Evolutionary conservation across 2,888 invertebrate species (phyloP), one percentile per base, ranked within the genome.

Genomic region (Orthosia incerta): DNA sequence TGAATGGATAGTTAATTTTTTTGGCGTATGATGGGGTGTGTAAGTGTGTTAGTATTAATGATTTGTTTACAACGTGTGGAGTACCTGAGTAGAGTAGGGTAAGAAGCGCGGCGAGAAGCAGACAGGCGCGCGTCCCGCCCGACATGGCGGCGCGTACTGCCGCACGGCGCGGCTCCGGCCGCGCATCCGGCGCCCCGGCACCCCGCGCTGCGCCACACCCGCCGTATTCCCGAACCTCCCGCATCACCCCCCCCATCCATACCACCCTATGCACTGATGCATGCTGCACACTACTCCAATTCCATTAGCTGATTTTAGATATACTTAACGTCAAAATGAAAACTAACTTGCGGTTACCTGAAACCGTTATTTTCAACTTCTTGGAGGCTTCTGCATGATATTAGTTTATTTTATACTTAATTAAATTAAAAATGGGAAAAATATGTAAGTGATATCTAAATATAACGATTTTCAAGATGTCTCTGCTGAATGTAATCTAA

Each of bases 111-210:
- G 91, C 88, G 26, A 87, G 81, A 67, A 96, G 92, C 75, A 95
- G 81, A 67, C 91, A 91, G 86, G 90, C 95, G 92, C 95, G 95
- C 90, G 93, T 90, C 89, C 94, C 94, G 92, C 93, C 93, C 94
- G 93, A 91, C 96, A 96, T 96, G 93, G 93, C 94, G 94, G 92
- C 92, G 91, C 94, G 88, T 89, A 95, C 95, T 95, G 95, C 94
- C 94, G 95, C 88, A 91, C 93, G 89, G 89, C 26, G 18, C 45
- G 88, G 79, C 79, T 72, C 51, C 48, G 48, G 46, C 16, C 46
- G 82, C 71, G 83, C 87, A 82, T 88, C 81, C 87, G 85, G 86
- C 86, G 48, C 62, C 87, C 89, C 80, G 87, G 84, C 86, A 86
- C 73, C 62, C 53, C 77, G 74, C 80, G 71, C 75, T 71, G 84